phyloP scores from a whole-genome alignment of 1,140 invertebrate species.

The Euura saliciscinereae region DNA sequence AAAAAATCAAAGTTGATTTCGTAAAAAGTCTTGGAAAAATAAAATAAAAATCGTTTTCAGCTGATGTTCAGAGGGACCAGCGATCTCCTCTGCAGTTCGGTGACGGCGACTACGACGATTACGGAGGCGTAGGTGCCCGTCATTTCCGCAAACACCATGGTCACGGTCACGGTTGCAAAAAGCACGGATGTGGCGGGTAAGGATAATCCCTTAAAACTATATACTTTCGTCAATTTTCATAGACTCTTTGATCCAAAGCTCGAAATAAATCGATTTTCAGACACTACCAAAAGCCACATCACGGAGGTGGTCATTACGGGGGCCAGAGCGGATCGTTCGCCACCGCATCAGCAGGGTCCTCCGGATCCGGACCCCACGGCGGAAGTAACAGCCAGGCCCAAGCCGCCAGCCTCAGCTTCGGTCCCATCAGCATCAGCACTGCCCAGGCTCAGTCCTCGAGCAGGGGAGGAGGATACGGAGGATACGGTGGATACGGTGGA shows the following conservation, averaged over 20 bases:
- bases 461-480: background rate
- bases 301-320: conserved; percentile 28
- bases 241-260: background rate
- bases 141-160: conserved; percentile 22
- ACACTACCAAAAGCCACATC: conserved; percentile 20
- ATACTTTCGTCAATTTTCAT: background rate
- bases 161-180: conserved; percentile 19
- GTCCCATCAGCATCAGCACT: conserved; percentile 41
- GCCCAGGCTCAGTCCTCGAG: conserved; percentile 27
- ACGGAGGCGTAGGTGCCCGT: conserved; percentile 14
- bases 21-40: too few relatives aligned
- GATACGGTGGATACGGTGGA: background rate
- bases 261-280: background rate
- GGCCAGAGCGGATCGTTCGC: conserved; percentile 37
- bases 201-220: background rate
- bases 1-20: too few relatives aligned
- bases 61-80: conserved; percentile 17
- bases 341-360: conserved; percentile 40
- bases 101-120: conserved; percentile 18
- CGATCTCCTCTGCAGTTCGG: conserved; percentile 31
- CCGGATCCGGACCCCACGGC: conserved; percentile 9
- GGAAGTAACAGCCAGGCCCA: conserved; percentile 38
- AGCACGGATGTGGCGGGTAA: conserved; percentile 31
- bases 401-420: conserved; percentile 40
- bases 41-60: background rate